Evolutionary conservation across 1,140 invertebrate genomes (phyloP).

Genomic region (Tribolium castaneum): DNA sequence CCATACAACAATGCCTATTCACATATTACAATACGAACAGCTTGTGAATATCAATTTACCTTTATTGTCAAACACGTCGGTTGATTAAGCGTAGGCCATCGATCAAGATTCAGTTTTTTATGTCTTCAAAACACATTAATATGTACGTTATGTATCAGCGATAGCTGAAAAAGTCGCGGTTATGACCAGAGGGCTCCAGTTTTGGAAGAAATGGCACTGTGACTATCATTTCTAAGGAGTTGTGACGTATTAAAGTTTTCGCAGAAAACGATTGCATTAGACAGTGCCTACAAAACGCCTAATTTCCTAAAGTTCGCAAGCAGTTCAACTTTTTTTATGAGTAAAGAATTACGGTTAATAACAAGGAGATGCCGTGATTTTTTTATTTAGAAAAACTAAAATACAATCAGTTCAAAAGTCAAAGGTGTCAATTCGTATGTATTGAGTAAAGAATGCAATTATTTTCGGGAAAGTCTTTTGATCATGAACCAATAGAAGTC

Average conservation of each 20-base stretch:
- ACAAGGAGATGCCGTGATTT: too few relatives aligned
- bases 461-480: too few relatives aligned
- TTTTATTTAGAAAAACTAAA: too few relatives aligned
- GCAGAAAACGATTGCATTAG: too few relatives aligned
- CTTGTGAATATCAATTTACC: slow-evolving; percentile 12
- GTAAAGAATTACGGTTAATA: too few relatives aligned
- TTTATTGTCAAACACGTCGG: slow-evolving; percentile 6
- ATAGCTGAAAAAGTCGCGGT: not conserved
- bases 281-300: too few relatives aligned
- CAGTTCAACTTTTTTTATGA: too few relatives aligned
- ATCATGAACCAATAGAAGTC: too few relatives aligned
- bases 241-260: not conserved
- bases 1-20: slow-evolving; percentile 20
- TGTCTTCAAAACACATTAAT: not conserved
- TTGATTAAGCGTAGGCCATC: slow-evolving; percentile 1
- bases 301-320: too few relatives aligned
- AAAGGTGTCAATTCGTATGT: too few relatives aligned
- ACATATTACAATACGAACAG: slow-evolving; percentile 16
- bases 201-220: not conserved
- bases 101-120: not conserved
- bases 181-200: not conserved
- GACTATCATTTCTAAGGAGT: not conserved
- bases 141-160: not conserved
- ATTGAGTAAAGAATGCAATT: too few relatives aligned
- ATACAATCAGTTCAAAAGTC: too few relatives aligned